Base-by-base conservation (phyloP, 1,140 invertebrate species). In the Zaprionus inermis region DNA sequence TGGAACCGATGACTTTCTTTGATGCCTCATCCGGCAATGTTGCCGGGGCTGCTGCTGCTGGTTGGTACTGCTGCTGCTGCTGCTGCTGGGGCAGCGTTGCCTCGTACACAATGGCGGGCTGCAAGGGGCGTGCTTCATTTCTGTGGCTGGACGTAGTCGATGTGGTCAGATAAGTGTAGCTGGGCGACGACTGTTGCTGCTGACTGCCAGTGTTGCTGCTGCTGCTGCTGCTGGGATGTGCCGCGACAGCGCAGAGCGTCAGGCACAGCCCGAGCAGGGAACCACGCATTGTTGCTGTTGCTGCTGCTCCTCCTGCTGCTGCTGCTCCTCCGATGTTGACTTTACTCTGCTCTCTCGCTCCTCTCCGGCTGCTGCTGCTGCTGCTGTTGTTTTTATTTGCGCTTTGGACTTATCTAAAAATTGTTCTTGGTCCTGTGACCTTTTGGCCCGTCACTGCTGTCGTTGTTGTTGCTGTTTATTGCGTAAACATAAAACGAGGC, bases 1-100 rank as follows among this genome's bases (percentile, higher is more conserved):
- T 92, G 76, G 91, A 91, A 86, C 84, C 88, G 75, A 91, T 91
- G 78, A 91, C 81, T 90, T 86, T 91, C 78, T 91, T 92, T 79
- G 91, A 86, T 67, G 78, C 76, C 52, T 79, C 81, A 51, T 22
- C 52, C 38, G 57, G 51, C 36, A 44, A 41, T 20, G 55, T 51
- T 14, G 46, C 32, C 22, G 76, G 49, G 22, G 52, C 34, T 28
- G 41, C 49, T 20, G 18, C 14, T 9, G 51, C 1, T 20, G 34
- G 49, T 16, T 24, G 55, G 3, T 46, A 30, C 22, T 51, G 46
- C 24, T 34, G n/a, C 2, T 56, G 38, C 41, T 72, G 51, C 34
- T 75, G 56, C 14, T 84, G 70, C 34, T 88, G 69, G 5, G 81
- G 85, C 58, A 85, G 20, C 14, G 74, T 55, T 14, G 90, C 73